Base-by-base conservation (phyloP, 35 echinoderm and acorn worm genomes). In the Strongylocentrotus purpuratus region DNA sequence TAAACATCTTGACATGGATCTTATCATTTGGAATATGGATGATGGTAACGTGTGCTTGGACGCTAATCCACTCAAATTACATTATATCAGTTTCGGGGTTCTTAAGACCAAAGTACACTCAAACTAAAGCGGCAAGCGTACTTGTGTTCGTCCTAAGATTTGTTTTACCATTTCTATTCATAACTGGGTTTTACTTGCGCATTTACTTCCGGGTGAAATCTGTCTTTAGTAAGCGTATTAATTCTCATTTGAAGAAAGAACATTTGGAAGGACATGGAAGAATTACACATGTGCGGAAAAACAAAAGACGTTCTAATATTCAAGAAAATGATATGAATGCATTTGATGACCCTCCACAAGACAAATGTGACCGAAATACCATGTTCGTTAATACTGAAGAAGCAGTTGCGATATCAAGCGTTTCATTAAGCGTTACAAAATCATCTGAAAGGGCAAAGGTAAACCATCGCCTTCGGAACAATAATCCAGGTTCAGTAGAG, bases 1-100 rank as follows among this genome's bases (percentile, higher is more conserved):
- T 32, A 31, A 95, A 86, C 41, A 45, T 85, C 17, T 28, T 95
- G 11, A 47, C 94, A 55, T 95, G 94, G 94, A 46, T 35, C 33
- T 4, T 87, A 33, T 46, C 94, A 12, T 85, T 95, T 32, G 33
- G 32, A 25, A 20, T 87, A 22, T 95, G 94, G 94, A 18, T 95
- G 61, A 46, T 46, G 31, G 41, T 95, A 55, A 87, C 31, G 1
- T 33, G n/a, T 31, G n/a, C 25, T 33, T 86, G 85, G 85, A 22
- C 14, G 9, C 25, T 86, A 6, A 86, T 86, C 0, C 0, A 33
- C 1, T 22, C 85, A 86, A 86, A 31, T 33, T 13, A 33, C 28
- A 31, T 5, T 2, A 18, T 31, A 86, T 5, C 6, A 22, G 2
- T 7, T 33, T 86, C 85, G 28, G 85, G 85, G 14, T 86, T 86